phyloP scores from a whole-genome alignment of 2,113 vertebrate species.

The Camelus dromedarius region DNA sequence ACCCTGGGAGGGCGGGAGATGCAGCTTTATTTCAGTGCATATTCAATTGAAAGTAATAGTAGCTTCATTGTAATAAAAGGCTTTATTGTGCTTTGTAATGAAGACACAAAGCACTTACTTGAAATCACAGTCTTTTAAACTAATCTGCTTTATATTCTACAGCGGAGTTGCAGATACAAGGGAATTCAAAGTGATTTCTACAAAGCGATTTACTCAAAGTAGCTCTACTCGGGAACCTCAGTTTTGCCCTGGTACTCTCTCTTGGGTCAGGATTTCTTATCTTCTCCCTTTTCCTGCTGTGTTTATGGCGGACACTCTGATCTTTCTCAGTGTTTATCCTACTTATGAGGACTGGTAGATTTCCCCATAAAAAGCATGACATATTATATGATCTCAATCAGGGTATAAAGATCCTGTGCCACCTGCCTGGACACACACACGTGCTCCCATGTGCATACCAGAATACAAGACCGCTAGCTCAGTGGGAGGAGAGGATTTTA shows the following conservation, averaged over 20 bases:
- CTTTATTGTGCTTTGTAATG: constrained; percentile 80
- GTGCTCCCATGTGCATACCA: accelerated
- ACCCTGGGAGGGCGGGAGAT: neutral
- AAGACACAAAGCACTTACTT: constrained; percentile 79
- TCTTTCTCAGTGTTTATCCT: neutral
- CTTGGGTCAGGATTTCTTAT: neutral
- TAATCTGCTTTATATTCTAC: constrained; percentile 59
- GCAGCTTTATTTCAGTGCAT: constrained; percentile 51
- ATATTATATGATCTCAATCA: neutral
- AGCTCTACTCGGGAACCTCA: neutral
- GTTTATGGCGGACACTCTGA: neutral
- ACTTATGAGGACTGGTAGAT: neutral
- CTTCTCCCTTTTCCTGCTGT: neutral
- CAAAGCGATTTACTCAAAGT: constrained; percentile 6
- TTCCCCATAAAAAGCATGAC: neutral
- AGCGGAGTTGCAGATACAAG: neutral
- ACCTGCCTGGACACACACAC: neutral
- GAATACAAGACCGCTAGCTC: neutral
- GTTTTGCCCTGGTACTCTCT: neutral
- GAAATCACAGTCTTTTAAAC: constrained; percentile 78
- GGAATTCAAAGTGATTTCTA: constrained; percentile 59
- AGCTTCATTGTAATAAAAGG: constrained; percentile 67
- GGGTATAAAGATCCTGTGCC: neutral
- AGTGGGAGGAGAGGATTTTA: constrained; percentile 30
- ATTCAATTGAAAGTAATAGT: constrained; percentile 50